Percentiles rank a stretch among this genome's conserved stretches.
Conservation (phyloP, 2,113 vertebrate genomes). For the Buteo buteo region DNA sequence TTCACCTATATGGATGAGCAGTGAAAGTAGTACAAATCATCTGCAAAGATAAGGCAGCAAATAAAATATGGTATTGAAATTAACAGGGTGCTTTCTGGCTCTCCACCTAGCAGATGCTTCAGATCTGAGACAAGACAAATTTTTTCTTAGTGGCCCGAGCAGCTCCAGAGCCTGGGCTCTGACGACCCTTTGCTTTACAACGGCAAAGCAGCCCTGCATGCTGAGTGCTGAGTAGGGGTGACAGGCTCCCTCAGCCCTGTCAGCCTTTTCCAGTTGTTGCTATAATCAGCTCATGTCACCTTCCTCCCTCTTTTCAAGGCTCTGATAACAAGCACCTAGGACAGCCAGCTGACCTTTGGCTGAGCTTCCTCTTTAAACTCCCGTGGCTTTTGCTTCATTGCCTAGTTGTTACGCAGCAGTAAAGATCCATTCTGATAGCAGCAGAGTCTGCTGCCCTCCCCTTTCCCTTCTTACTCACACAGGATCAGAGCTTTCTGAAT, state of each 20-base stretch:
- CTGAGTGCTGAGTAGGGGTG: not conserved
- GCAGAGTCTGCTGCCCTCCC: not conserved
- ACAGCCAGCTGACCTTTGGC: constrained; percentile 30
- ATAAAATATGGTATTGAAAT: not conserved
- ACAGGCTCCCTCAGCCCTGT: not conserved
- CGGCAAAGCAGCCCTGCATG: not conserved
- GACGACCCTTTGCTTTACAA: not conserved
- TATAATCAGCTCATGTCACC: not conserved
- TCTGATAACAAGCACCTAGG: constrained; percentile 5
- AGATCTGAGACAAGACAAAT: not conserved
- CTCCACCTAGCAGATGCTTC: not conserved
- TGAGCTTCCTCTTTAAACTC: constrained; percentile 27
- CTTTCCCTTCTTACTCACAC: not conserved
- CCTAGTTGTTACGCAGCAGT: not conserved
- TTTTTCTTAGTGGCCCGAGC: not conserved
- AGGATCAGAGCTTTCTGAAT: not conserved
- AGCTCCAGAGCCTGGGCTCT: not conserved
- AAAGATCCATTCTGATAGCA: not conserved
- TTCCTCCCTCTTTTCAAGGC: not conserved
- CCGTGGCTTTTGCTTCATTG: not conserved
- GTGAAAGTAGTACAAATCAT: not conserved
- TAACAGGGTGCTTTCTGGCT: not conserved
- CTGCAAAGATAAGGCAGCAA: not conserved
- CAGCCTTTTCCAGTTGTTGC: not conserved
- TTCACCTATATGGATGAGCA: not conserved